Evolutionary conservation across 2,888 invertebrate species (phyloP).

Genomic region (Oxycera nigricornis): DNA sequence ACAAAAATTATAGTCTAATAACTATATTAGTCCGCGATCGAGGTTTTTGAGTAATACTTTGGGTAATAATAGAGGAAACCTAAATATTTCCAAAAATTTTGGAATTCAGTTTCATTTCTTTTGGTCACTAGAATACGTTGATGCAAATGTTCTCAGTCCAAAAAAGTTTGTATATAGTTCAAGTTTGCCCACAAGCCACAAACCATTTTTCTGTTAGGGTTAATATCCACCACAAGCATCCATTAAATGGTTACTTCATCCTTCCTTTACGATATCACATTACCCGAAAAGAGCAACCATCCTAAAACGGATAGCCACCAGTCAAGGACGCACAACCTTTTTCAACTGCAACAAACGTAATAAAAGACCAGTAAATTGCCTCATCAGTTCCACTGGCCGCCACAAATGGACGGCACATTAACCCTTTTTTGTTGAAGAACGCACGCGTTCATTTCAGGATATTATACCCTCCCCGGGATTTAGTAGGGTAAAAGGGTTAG

Average conservation of each 20-base stretch:
- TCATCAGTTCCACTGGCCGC: constrained; percentile 23
- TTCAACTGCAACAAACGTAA: background rate
- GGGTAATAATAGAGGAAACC: no score
- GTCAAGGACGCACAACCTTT: background rate
- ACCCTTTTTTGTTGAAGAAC: constrained; percentile 20
- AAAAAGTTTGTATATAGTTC: no score
- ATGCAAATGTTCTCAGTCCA: no score
- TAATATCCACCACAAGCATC: background rate
- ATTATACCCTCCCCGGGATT: background rate
- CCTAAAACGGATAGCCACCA: background rate
- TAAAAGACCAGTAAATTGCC: constrained; percentile 29
- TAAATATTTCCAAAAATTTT: no score
- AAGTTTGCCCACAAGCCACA: no score
- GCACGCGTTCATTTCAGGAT: background rate
- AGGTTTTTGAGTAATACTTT: no score
- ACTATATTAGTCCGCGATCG: no score
- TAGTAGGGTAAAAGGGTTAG: background rate
- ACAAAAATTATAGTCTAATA: no score
- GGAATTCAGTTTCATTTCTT: no score
- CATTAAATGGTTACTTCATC: background rate
- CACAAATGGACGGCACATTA: constrained; percentile 18
- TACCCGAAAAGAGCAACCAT: background rate
- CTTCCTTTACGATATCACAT: background rate
- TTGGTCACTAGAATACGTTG: no score
- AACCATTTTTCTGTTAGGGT: no score